Base-by-base conservation (phyloP, 2,797 vertebrate species). In the Sebastes kiyomatsui region DNA sequence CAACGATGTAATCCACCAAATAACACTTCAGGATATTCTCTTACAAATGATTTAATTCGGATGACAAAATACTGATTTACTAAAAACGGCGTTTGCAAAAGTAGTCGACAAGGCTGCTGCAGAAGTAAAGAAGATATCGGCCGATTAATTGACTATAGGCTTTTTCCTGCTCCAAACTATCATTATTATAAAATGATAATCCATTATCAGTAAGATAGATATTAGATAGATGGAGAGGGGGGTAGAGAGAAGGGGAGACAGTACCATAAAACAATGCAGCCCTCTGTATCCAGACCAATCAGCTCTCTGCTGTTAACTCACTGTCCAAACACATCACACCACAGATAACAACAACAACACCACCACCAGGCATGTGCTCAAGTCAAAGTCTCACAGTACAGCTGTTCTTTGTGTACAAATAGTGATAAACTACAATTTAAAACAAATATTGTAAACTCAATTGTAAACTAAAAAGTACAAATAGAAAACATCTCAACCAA, bases 181-280 rank as follows among this genome's bases (percentile, higher is more conserved):
- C 0, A 1, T 42, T 42, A 46, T 46, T 18, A 18, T 46, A 18
- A 46, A 46, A 46, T 46, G 42, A 49, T 49, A 49, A 49, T 49
- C 46, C 46, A 18, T 49, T 49, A 49, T 49, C 46, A 49, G 46
- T 49, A 49, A 52, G 9, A 54, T 54, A 16, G 20, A 61, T 9
- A 65, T 28, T 32, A 54, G 46, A 67, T 8, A 11, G 35, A 49
- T 30, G 28, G 54, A 75, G 3, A 64, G 60, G 22, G 7, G 14
- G 22, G 62, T 6, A 76, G 84, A 64, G 35, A 81, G 66, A 33
- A 30, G 59, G 33, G 30, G 80, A 79, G 83, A 76, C 65, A 61
- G 80, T 55, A 54, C 70, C 56, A 76, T 10, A 4, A 62, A 77
- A 91, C 91, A 92, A 91, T 76, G 67, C 66, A 54, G 60, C 32